Evolutionary conservation across 2,888 invertebrate genomes (phyloP).

Genomic region (Drosophila phalerata): DNA sequence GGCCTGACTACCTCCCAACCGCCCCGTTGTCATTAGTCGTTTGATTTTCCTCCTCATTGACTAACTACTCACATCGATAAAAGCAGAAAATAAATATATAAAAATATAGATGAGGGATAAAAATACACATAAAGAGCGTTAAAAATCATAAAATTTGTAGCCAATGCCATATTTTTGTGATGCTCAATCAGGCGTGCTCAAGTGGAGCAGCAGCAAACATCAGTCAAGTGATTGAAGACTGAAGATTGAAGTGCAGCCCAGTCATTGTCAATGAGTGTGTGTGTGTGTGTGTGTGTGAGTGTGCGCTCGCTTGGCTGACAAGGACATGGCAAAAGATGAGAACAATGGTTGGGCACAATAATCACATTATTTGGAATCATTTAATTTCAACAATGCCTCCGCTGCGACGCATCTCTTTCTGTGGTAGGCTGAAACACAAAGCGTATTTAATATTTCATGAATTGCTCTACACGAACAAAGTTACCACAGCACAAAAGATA

Average conservation of each 20-base stretch:
- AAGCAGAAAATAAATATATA: conserved; percentile 1
- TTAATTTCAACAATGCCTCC: conserved; percentile 71
- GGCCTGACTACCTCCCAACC: conserved; percentile 37
- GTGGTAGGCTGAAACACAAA: conserved; percentile 29
- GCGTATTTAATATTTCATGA: conserved; percentile 77
- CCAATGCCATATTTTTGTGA: conserved; percentile 44
- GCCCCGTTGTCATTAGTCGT: conserved; percentile 57
- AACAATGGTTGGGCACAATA: conserved; percentile 49
- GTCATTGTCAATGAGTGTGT: conserved; percentile 41
- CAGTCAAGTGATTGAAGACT: conserved; percentile 73
- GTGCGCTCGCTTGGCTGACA: conserved; percentile 38
- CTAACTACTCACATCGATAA: conserved; percentile 39
- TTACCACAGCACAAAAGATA: conserved; percentile 41
- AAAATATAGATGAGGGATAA: neutral
- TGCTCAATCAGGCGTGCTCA: conserved; percentile 77
- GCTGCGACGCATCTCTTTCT: neutral
- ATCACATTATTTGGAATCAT: conserved; percentile 79
- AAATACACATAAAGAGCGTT: conserved; percentile 10
- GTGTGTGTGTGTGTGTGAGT: neutral
- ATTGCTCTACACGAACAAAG: conserved; percentile 48
- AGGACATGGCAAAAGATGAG: conserved; percentile 28
- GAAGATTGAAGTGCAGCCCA: conserved; percentile 77
- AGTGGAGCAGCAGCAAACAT: conserved; percentile 63
- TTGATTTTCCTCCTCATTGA: conserved; percentile 78
- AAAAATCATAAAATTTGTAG: conserved; percentile 52